phyloP scores from a whole-genome alignment of 2,113 vertebrate genomes.

The Amblyornis subalaris region DNA sequence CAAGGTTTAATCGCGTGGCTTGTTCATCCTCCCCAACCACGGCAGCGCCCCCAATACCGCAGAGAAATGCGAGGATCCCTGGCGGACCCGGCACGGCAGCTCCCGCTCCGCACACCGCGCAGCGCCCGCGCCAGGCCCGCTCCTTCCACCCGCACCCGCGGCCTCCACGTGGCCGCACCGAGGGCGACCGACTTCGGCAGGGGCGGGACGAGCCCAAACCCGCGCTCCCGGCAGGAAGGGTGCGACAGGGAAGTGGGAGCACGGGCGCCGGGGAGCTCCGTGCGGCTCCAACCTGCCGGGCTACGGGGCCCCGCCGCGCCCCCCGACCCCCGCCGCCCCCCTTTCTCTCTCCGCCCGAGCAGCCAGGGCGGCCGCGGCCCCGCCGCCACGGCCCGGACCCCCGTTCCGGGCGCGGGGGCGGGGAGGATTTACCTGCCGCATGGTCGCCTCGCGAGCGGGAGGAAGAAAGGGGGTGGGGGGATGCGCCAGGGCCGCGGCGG shows the following conservation, averaged over 20 bases:
- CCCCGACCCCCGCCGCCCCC: not conserved
- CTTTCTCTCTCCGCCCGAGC: not conserved
- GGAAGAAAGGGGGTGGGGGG: not conserved
- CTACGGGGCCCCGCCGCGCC: not conserved
- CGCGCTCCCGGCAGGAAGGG: not conserved
- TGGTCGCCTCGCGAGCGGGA: not conserved
- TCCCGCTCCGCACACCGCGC: not conserved
- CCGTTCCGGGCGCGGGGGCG: not conserved
- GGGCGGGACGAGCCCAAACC: not conserved
- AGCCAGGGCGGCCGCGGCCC: not conserved
- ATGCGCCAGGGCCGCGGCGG: not conserved
- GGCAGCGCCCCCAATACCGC: fast-evolving
- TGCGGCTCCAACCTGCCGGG: not conserved
- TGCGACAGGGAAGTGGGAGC: fast-evolving
- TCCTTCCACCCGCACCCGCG: not conserved
- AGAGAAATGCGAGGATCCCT: fast-evolving
- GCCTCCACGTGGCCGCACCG: not conserved
- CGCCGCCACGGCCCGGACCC: not conserved
- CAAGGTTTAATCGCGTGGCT: not conserved
- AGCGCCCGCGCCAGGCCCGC: not conserved
- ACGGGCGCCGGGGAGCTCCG: not conserved
- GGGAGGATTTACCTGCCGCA: not conserved
- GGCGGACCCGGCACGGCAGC: not conserved
- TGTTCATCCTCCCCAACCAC: fast-evolving
- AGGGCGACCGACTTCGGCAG: not conserved